phyloP scores from a whole-genome alignment of 2,113 vertebrate species.

The Heptranchias perlo region DNA sequence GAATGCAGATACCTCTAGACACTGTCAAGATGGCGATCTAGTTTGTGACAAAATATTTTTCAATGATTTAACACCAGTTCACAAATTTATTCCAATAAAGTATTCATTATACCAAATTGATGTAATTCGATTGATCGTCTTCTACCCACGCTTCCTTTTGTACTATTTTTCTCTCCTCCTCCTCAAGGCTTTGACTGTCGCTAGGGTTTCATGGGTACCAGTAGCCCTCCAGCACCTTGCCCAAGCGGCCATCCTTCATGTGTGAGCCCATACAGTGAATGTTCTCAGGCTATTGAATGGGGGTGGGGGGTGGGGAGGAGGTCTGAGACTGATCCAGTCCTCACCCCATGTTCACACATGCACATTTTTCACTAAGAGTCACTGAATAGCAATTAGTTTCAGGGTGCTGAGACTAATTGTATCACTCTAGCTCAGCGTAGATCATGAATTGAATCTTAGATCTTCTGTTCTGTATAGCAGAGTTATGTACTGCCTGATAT shows the following conservation, averaged over 20 bases:
- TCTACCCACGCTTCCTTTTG: not conserved
- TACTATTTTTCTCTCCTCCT: not conserved
- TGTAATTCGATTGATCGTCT: not conserved
- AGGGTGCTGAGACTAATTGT: not conserved
- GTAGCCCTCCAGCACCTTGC: not conserved
- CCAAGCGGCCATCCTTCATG: not conserved
- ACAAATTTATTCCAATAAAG: slow-evolving; percentile 9
- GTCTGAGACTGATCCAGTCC: not conserved
- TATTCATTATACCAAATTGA: not conserved
- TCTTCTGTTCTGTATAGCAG: not conserved
- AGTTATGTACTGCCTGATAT: not conserved
- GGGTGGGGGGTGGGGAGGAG: not conserved
- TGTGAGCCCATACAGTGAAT: not conserved
- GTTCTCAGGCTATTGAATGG: not conserved
- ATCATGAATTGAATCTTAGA: not conserved
- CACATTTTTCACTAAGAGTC: not conserved
- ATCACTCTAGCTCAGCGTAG: not conserved
- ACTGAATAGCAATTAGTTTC: not conserved
- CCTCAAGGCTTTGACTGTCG: not conserved
- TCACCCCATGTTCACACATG: not conserved
- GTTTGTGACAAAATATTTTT: not conserved
- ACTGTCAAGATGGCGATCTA: not conserved
- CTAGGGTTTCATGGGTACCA: not conserved
- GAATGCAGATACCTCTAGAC: not conserved
- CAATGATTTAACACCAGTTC: not conserved